Evolutionary conservation across 2,113 vertebrate species (phyloP).

Genomic region (Melanerpes formicivorus): DNA sequence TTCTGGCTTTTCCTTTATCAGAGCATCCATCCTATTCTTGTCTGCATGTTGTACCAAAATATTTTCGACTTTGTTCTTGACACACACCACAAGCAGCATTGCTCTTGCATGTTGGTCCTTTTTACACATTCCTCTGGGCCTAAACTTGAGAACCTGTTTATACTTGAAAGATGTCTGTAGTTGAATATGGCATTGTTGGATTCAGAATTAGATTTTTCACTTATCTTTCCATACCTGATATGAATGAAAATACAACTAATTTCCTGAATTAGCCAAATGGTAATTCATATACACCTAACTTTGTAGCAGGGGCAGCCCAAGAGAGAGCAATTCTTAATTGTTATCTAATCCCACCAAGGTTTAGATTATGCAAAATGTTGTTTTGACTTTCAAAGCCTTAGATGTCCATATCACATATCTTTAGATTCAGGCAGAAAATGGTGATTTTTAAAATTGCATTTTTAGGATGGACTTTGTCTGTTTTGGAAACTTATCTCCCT

Average conservation of each 20-base stretch:
- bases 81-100: not conserved
- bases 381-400: no score
- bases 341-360: not conserved
- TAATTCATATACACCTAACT: not conserved
- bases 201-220: not conserved
- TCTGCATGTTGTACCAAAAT: not conserved
- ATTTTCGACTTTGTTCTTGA: not conserved
- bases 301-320: not conserved
- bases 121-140: not conserved
- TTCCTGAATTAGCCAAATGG: not conserved
- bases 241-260: not conserved
- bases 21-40: not conserved
- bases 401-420: not conserved
- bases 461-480: not conserved
- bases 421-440: not conserved
- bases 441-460: not conserved
- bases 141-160: not conserved
- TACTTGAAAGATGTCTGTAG: not conserved
- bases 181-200: not conserved
- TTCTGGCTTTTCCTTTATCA: slow-evolving; percentile 2
- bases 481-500: not conserved
- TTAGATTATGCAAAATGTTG: not conserved
- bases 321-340: not conserved
- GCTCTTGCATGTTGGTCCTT: not conserved
- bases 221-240: not conserved